phyloP scores from a whole-genome alignment of 1,140 invertebrate species.

The Drosophila pandora region DNA sequence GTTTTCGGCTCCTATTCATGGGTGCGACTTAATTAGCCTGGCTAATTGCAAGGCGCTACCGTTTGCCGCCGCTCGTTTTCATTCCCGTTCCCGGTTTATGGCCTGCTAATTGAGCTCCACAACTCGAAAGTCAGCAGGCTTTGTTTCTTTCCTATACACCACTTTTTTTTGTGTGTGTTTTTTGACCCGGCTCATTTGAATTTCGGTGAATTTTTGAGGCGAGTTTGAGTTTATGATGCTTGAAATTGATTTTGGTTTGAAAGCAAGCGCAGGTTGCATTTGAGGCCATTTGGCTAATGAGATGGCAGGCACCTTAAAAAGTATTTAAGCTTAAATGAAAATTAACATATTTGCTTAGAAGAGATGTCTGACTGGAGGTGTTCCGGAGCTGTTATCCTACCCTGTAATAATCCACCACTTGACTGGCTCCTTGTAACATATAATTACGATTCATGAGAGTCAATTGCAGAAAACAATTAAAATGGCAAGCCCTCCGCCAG shows the following conservation, averaged over 20 bases:
- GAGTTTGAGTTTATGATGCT: conserved; percentile 44
- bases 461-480: conserved; percentile 41
- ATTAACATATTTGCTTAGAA: background rate
- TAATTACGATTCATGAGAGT: conserved; percentile 45
- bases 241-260: conserved; percentile 31
- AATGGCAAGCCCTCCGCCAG: conserved; percentile 36
- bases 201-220: conserved; percentile 16
- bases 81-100: conserved; percentile 21
- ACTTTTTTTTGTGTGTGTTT: conserved; percentile 4
- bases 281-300: background rate
- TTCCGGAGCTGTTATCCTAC: background rate
- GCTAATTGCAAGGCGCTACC: conserved; percentile 73
- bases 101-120: conserved; percentile 45
- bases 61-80: conserved; percentile 34
- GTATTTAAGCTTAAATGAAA: background rate
- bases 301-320: background rate
- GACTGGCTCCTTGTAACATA: conserved; percentile 37
- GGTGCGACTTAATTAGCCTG: conserved; percentile 69
- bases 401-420: conserved; percentile 39
- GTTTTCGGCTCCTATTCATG: conserved; percentile 53
- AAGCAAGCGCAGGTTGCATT: conserved; percentile 23
- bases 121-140: conserved; percentile 12
- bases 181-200: background rate
- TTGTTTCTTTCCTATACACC: conserved; percentile 23
- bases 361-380: background rate